These are phyloP conservation scores for Gonocerus acuteangulatus DNA, from an alignment of 2,888 invertebrate species.

Conservation along the genomic window DNA sequence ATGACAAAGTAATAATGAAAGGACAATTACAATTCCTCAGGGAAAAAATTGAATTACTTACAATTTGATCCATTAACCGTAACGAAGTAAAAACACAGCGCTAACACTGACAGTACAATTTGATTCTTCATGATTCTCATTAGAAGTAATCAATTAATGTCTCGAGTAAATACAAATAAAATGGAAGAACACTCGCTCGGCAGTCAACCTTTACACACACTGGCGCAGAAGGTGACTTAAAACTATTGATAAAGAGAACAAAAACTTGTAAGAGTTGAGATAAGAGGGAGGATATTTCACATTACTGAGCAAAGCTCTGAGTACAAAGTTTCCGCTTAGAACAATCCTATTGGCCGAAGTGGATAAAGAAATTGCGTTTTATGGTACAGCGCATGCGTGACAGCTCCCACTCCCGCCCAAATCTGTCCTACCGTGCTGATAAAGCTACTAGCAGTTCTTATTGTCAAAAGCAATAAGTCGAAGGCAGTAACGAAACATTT, in stretches of 20 bases:
- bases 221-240: conserved; percentile 68
- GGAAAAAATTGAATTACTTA: too few species aligned
- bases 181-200: not conserved
- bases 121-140: conserved; percentile 6
- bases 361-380: not conserved
- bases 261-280: conserved; percentile 56
- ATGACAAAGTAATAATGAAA: too few species aligned
- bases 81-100: not conserved
- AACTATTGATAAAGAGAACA: conserved; percentile 17
- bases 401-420: not conserved
- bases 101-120: not conserved
- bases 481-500: too few species aligned
- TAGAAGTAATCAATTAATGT: not conserved
- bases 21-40: too few species aligned
- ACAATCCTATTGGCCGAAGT: not conserved
- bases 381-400: not conserved
- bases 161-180: not conserved
- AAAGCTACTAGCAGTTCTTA: too few species aligned
- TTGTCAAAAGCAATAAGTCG: too few species aligned
- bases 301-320: not conserved
- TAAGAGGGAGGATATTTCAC: conserved; percentile 1
- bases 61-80: not conserved
- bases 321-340: conserved; percentile 16
- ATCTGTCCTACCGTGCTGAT: not conserved
- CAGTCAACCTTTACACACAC: conserved; percentile 77